A percentile compares a stretch with the other conserved stretches of the same genome.
Conservation (phyloP, 2,113 vertebrate species). For the Eclectus roratus region DNA sequence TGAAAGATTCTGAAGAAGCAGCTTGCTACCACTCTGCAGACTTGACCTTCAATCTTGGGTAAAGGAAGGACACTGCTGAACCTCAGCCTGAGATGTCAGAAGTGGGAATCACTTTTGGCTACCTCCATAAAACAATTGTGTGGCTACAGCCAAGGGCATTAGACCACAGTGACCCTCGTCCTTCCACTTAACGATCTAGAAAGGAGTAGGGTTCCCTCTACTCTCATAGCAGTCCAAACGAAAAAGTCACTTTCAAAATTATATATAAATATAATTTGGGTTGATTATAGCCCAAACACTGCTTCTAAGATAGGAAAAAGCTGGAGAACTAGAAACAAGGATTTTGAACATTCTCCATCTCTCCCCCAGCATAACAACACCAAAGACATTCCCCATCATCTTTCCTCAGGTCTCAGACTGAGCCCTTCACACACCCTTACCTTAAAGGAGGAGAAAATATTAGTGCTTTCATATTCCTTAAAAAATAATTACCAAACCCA, state of each 20-base stretch:
- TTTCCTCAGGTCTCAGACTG: not conserved
- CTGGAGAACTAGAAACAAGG: not conserved
- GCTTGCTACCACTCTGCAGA: not conserved
- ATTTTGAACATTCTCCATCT: not conserved
- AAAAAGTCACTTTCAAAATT: not conserved
- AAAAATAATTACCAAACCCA: not conserved
- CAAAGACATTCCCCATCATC: not conserved
- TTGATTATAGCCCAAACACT: not conserved
- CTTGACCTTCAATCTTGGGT: fast-evolving
- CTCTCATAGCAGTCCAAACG: not conserved
- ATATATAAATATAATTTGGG: not conserved
- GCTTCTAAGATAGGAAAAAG: not conserved
- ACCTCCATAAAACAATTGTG: fast-evolving
- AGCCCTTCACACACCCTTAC: not conserved
- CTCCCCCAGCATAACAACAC: not conserved
- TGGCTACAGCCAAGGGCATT: fast-evolving
- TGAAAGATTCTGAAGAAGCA: not conserved
- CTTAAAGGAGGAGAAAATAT: not conserved
- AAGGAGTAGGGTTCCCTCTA: not conserved
- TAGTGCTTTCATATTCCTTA: not conserved
- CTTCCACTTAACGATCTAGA: not conserved
- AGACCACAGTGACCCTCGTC: fast-evolving
- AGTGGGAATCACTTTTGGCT: fast-evolving
- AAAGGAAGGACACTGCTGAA: not conserved
- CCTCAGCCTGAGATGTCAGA: not conserved